These are phyloP conservation scores for Dromius quadrimaculatus DNA, from an alignment of 2,888 invertebrate species.

Conservation along the genomic window DNA sequence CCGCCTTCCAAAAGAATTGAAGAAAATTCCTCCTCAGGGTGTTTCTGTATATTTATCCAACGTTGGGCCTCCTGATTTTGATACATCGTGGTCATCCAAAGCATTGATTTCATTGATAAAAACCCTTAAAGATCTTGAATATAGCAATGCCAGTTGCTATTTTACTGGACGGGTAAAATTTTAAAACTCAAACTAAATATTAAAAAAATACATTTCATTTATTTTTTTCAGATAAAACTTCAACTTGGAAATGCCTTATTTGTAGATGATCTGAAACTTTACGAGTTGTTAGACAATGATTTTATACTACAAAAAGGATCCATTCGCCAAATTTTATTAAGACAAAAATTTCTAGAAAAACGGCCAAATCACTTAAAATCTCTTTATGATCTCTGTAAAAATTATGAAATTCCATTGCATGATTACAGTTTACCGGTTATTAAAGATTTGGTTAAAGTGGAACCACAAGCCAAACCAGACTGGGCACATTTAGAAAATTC, in stretches of 20 bases:
- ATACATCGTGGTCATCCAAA: constrained; percentile 57
- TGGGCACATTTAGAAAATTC: constrained; percentile 70
- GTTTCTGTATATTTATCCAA: constrained; percentile 58
- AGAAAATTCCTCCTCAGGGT: constrained; percentile 66
- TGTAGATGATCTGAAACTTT: constrained; percentile 73
- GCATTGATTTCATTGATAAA: neutral
- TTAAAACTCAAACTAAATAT: neutral
- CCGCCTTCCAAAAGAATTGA: constrained; percentile 69
- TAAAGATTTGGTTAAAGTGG: constrained; percentile 54
- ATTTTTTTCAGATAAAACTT: constrained; percentile 66
- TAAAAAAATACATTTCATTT: neutral
- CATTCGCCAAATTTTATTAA: constrained; percentile 70
- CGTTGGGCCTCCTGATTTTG: constrained; percentile 61
- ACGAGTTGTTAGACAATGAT: constrained; percentile 65
- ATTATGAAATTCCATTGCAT: constrained; percentile 61
- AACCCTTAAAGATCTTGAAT: neutral
- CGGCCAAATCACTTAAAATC: constrained; percentile 69
- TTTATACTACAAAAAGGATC: constrained; percentile 67
- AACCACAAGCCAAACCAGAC: constrained; percentile 55
- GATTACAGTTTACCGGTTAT: constrained; percentile 55
- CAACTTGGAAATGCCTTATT: constrained; percentile 75
- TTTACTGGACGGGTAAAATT: constrained; percentile 30
- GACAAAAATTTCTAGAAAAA: constrained; percentile 63
- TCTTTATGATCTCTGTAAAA: constrained; percentile 67
- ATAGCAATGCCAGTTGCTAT: constrained; percentile 15